Conservation (phyloP, 1,140 invertebrate species). For the Eupristina koningsbergeri region DNA sequence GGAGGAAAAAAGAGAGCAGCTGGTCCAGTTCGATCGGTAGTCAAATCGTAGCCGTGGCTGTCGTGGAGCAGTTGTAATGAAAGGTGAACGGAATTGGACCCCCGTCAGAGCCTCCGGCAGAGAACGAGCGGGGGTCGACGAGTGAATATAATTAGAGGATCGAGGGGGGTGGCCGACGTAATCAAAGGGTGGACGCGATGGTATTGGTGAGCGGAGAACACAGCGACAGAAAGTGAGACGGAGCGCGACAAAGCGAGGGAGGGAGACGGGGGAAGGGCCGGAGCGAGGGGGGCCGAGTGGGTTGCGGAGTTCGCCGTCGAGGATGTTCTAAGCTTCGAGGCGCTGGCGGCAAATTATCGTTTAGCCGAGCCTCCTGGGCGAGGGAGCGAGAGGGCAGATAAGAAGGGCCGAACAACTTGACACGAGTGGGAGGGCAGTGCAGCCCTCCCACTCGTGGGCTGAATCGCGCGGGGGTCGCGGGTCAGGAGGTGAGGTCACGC, state of each 20-base stretch:
- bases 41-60: constrained; percentile 71
- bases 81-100: constrained; percentile 73
- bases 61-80: constrained; percentile 70
- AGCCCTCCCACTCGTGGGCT: too few relatives aligned
- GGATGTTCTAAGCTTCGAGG: constrained; percentile 36
- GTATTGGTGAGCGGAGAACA: constrained; percentile 22
- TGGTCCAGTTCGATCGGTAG: constrained; percentile 70
- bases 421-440: neutral
- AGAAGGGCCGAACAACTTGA: constrained; percentile 37
- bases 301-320: constrained; percentile 9
- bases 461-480: constrained; percentile 13
- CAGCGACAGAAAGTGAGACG: constrained; percentile 27
- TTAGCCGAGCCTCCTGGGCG: constrained; percentile 58
- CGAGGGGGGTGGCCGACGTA: constrained; percentile 60
- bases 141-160: constrained; percentile 74
- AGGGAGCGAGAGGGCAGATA: neutral
- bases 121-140: constrained; percentile 64
- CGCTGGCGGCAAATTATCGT: constrained; percentile 72
- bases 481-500: neutral
- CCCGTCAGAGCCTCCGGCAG: constrained; percentile 62
- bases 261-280: constrained; percentile 36
- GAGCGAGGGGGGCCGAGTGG: constrained; percentile 28
- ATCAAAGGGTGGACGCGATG: constrained; percentile 50
- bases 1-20: constrained; percentile 52
- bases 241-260: constrained; percentile 42